phyloP scores from a whole-genome alignment of 2,797 vertebrate genomes.

The Rhinichthys osculus region DNA sequence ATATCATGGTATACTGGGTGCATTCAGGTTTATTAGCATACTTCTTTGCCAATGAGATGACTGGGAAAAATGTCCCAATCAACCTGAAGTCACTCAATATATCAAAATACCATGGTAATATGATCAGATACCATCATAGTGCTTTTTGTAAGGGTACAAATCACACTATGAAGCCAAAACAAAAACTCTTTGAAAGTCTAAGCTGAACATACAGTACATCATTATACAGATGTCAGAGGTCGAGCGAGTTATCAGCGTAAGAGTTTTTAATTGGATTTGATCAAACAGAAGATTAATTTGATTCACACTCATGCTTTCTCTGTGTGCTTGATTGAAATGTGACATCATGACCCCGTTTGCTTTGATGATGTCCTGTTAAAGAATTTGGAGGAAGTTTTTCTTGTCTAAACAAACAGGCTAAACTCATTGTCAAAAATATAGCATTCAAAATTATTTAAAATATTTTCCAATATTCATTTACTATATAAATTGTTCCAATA shows the following conservation, averaged over 20 bases:
- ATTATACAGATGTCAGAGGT: constrained; percentile 28
- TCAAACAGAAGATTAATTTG: constrained; percentile 20
- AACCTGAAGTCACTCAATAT: too few species aligned
- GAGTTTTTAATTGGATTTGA: constrained; percentile 52
- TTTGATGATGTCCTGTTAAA: constrained; percentile 19
- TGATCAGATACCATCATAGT: neutral
- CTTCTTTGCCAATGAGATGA: too few species aligned
- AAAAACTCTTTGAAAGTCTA: constrained; percentile 20
- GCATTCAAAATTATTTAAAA: neutral
- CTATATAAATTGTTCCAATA: too few species aligned
- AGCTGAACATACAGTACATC: constrained; percentile 40
- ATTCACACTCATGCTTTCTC: neutral
- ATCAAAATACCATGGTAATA: neutral
- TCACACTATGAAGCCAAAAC: neutral
- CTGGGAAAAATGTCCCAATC: too few species aligned
- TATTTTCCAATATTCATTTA: too few species aligned
- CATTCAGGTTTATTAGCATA: too few species aligned
- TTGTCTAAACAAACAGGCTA: neutral
- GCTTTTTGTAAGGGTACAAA: neutral
- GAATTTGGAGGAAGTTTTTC: neutral
- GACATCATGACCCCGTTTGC: constrained; percentile 9
- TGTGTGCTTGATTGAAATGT: constrained; percentile 10
- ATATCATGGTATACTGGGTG: neutral
- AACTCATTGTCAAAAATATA: neutral
- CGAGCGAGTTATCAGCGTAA: constrained; percentile 41